Conservation (phyloP, 2,888 invertebrate species). For the Xestobium rufovillosum region DNA sequence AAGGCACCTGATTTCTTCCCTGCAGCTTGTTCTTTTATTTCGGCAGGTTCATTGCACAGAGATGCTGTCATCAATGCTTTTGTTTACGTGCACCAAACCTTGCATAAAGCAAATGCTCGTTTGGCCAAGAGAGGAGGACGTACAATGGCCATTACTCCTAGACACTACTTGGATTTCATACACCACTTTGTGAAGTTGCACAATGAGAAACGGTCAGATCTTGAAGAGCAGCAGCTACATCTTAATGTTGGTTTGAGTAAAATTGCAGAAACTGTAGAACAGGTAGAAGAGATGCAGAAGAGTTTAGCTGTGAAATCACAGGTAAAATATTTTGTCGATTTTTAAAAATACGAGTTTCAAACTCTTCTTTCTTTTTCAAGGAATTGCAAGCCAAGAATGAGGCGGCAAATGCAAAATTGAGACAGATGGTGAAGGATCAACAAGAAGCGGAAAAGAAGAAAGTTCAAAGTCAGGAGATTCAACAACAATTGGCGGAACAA, state of each 20-base stretch:
- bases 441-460: constrained; percentile 99
- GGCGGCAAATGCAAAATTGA: constrained; percentile 97
- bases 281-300: constrained; percentile 99
- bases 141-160: constrained; percentile 95
- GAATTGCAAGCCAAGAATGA: constrained; percentile 96
- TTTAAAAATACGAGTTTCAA: constrained; percentile 1
- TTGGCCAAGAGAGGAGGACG: constrained; percentile 87
- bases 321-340: constrained; percentile 42
- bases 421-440: constrained; percentile 99
- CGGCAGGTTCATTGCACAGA: constrained; percentile 70
- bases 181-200: constrained; percentile 97
- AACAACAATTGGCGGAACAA: constrained; percentile 72
- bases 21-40: constrained; percentile 70
- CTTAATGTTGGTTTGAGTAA: constrained; percentile 97
- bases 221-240: constrained; percentile 98
- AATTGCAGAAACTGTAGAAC: constrained; percentile 98
- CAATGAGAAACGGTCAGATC: constrained; percentile 94
- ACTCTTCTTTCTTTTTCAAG: constrained; percentile 34
- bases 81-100: constrained; percentile 95
- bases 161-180: constrained; percentile 97
- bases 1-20: constrained; percentile 86
- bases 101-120: constrained; percentile 89
- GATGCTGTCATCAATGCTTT: constrained; percentile 98
- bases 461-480: constrained; percentile 95
- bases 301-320: constrained; percentile 94